A percentile compares a stretch with the other conserved stretches of the same genome.
phyloP scores from a whole-genome alignment of 2,797 vertebrate species.

The Argentina silus region DNA sequence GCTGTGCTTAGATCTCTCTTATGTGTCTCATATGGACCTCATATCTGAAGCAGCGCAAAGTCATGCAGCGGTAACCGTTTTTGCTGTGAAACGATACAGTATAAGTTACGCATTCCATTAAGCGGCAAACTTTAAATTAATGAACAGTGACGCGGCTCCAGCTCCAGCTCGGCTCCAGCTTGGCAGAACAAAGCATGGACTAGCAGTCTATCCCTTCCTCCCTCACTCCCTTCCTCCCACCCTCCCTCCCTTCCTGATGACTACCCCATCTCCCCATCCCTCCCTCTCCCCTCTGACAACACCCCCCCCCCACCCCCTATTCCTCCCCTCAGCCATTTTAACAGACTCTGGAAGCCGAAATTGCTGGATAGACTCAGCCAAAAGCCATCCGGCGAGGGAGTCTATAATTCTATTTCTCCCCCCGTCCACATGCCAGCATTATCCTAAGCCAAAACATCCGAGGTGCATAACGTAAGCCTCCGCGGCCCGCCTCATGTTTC shows the following conservation, averaged over 20 bases:
- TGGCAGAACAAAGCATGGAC: constrained; percentile 23
- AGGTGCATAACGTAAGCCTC: constrained; percentile 62
- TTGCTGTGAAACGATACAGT: constrained; percentile 14
- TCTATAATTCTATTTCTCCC: constrained; percentile 52
- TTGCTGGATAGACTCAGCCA: constrained; percentile 38
- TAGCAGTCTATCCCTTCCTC: constrained; percentile 17
- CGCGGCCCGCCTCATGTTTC: constrained; percentile 60
- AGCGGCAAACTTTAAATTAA: constrained; percentile 41
- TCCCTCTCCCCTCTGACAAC: not conserved
- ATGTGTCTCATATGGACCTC: constrained; percentile 27
- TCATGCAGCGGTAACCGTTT: constrained; percentile 8
- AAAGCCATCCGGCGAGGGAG: constrained; percentile 42
- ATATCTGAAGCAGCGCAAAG: constrained; percentile 25
- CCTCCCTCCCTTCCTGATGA: not conserved
- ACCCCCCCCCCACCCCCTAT: not conserved
- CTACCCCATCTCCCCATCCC: not conserved
- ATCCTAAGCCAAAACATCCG: constrained; percentile 57
- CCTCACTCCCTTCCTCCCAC: not conserved
- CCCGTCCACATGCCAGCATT: constrained; percentile 49
- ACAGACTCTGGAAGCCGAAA: constrained; percentile 32
- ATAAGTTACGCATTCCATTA: constrained; percentile 34
- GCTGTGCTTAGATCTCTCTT: constrained; percentile 18
- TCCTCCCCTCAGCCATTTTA: constrained; percentile 34
- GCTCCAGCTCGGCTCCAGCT: constrained; percentile 25
- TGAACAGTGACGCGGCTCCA: constrained; percentile 35